Percentiles rank a stretch among this genome's conserved stretches.
Conservation (phyloP, 2,113 vertebrate species). For the Vidua macroura region DNA sequence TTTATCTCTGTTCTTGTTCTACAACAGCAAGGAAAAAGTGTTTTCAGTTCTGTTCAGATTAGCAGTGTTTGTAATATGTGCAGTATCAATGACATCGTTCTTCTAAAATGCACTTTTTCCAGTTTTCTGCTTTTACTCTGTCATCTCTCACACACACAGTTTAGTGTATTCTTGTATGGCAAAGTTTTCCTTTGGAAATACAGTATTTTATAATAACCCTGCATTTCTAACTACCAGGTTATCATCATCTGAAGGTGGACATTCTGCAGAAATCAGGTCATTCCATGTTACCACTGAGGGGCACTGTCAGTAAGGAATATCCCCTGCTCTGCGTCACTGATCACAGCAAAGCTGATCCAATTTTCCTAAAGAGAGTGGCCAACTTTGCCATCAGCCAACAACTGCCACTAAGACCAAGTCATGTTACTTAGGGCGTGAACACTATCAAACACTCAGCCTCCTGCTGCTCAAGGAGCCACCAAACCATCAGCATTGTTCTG, state of each 20-base stretch:
- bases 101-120: neutral
- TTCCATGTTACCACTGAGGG: neutral
- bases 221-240: neutral
- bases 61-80: neutral
- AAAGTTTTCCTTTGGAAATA: neutral
- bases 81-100: neutral
- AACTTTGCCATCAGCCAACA: neutral
- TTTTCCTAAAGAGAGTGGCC: neutral
- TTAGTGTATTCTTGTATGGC: neutral
- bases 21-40: slow-evolving; percentile 25
- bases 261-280: neutral
- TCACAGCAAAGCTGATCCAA: neutral
- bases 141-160: neutral
- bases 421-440: neutral
- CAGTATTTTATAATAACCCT: neutral
- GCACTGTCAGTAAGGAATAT: neutral
- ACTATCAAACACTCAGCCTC: neutral
- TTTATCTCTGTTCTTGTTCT: slow-evolving; percentile 31
- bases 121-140: neutral
- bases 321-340: neutral
- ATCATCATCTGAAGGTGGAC: neutral
- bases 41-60: neutral
- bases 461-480: neutral
- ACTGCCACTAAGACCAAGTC: neutral
- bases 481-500: neutral